Evolutionary conservation across 2,113 vertebrate species (phyloP), one percentile per base, ranked within the genome.

Genomic region (Telmatochromis sp.): DNA sequence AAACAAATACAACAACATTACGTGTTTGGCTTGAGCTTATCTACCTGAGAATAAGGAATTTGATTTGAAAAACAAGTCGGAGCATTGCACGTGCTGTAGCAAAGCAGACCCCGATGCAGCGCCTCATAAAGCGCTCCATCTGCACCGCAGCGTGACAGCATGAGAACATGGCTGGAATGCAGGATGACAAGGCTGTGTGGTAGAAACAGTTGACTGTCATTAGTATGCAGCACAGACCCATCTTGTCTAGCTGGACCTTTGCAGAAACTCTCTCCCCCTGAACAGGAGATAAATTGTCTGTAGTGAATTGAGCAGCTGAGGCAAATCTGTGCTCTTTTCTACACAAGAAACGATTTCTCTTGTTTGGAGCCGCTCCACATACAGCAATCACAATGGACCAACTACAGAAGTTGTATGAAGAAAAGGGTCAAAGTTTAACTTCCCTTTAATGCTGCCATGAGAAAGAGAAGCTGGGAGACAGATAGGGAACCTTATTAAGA

Each of bases 141-240:
- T 91, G 87, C 82, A 86, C 86, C 33, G 81, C 90, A 93, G 90
- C 80, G 42, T 93, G 91, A 94, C 94, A 90, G 90, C 91, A 91
- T 53, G 73, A 58, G 89, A 93, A 89, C 93, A 94, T 90, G 93
- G 90, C 73, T 88, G 63, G 94, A 96, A 96, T 96, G 88, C 92
- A 60, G 81, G 90, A 93, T 94, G 93, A 90, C 94, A 45, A 87
- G 83, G 65, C 85, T 68, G 90, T 83, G 71, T 86, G 88, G 89
- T 84, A 50, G 85, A 89, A 94, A 88, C 92, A 89, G 87, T 50
- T 23, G 40, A 78, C 91, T 89, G 89, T 87, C 92, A 89, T 95
- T 94, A 95, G 91, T 95, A 96, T 96, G 92, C 95, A 89, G 93
- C 73, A 53, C 91, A 91, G 89, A 93, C 45, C 85, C 68, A 33